These are phyloP conservation scores for Eupithecia exiguata DNA, from an alignment of 2,888 invertebrate species.

Conservation along the genomic window DNA sequence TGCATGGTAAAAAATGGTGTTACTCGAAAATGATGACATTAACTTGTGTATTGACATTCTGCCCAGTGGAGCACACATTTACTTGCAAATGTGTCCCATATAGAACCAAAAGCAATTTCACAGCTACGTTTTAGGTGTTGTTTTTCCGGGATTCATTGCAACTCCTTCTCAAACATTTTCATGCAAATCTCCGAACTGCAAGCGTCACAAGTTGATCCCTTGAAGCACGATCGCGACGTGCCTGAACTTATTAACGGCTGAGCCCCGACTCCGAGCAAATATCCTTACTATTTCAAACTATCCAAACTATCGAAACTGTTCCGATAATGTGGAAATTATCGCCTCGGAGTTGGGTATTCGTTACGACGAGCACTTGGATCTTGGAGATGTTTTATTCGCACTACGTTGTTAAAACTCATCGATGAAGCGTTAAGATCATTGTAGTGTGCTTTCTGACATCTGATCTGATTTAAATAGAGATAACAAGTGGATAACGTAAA, in stretches of 20 bases:
- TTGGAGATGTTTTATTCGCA: constrained; percentile 52
- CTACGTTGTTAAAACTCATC: constrained; percentile 59
- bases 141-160: constrained; percentile 2
- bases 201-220: constrained; percentile 44
- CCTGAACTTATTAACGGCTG: constrained; percentile 54
- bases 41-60: neutral
- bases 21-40: neutral
- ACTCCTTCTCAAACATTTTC: constrained; percentile 43
- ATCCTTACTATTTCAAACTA: neutral
- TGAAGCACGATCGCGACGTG: constrained; percentile 50
- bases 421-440: constrained; percentile 58
- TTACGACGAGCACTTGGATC: constrained; percentile 36
- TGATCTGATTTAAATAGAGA: neutral
- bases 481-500: neutral
- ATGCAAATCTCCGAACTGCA: constrained; percentile 49
- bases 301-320: neutral
- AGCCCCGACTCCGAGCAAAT: constrained; percentile 41
- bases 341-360: neutral
- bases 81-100: neutral
- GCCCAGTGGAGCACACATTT: neutral
- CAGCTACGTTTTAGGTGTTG: neutral
- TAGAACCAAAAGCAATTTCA: neutral
- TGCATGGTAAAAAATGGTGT: neutral
- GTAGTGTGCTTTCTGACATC: constrained; percentile 19
- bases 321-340: neutral